Evolutionary conservation across 1,140 invertebrate species (phyloP), one percentile per base, ranked within the genome.

Genomic region (Drosophila baimaii): DNA sequence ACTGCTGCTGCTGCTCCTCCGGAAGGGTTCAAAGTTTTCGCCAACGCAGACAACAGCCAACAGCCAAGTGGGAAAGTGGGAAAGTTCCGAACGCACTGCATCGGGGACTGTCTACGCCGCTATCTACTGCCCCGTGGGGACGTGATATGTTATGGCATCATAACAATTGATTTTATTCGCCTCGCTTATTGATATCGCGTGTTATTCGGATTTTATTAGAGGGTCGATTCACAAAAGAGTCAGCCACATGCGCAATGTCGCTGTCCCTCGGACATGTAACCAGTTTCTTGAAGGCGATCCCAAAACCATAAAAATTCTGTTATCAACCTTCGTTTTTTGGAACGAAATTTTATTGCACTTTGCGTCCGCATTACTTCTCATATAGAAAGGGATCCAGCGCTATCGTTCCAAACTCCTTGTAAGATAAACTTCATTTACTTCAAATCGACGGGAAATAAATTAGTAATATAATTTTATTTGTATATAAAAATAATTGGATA

Each of bases 151-250:
- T 84, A 84, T 85, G 70, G 81, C 78, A 72, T 81, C 82, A 78
- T 85, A 85, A 85, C 82, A 85, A 85, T 85, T 85, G 69, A 85
- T 85, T 85, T 85, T 81, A 85, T 85, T 85, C 71, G 69, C 49
- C 46, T 39, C 58, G 63, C 70, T 85, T 85, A 85, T 85, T 85
- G 82, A 85, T 85, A 85, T 78, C 74, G 77, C 66, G 72, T 71
- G 76, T 69, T 71, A 79, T 71, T 72, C 57, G 52, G 49, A 78
- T 82, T 82, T 82, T 63, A 75, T 70, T 63, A 49, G 46, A 65
- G 62, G 47, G 31, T 46, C 61, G 61, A 49, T 44, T 63, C 17
- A 46, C 29, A 21, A 59, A 49, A 21, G 56, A 59, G 27, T 12
- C 25, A 12, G 23, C 10, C 6, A n/a, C 37, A 46, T 37, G 17